Evolutionary conservation across 2,888 invertebrate species (phyloP), one percentile per base, ranked within the genome.

Genomic region (Tenthredo livida): DNA sequence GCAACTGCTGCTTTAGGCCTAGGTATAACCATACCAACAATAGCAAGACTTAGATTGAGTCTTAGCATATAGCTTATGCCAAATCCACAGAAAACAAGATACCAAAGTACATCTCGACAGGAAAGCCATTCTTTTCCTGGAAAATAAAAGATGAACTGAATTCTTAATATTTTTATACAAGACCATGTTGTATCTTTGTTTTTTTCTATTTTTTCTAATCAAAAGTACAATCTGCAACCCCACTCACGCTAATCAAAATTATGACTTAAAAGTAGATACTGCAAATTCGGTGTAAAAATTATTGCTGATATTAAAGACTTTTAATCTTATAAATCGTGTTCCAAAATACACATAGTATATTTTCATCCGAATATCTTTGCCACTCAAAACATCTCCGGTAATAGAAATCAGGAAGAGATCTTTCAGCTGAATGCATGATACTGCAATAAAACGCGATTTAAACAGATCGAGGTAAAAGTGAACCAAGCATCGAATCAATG

Each of bases 51-150:
- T 84, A 96, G 92, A 92, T 96, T 96, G 84, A 96, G 95, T 40
- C 96, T 93, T 25, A 96, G 93, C 95, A 96, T 96, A 90, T 96
- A 96, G 92, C 96, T 96, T 80, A 96, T 95, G 6, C 95, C 96
- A 89, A 96, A 96, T 17, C 96, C 96, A 85, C 94, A 93, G 90
- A 96, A 96, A 1, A 95, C 95, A 88, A 96, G 91, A 88, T 95
- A 94, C 96, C 96, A 96, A 17, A 96, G 92, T 17, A 96, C 95
- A 58, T 91, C 90, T 83, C 93, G 91, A 84, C 93, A 93, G 85
- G 92, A 90, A 47, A 93, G 84, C 82, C 90, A 89, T 86, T 91
- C 89, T 86, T 89, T 91, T 17, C 70, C 90, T 91, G 54, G 6
- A 87, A 89, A 47, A 67, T 83, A 7, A 0, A 75, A n/a, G 40